Evolutionary conservation across 2,888 invertebrate species (phyloP).

Genomic region (Strigamia maritima): DNA sequence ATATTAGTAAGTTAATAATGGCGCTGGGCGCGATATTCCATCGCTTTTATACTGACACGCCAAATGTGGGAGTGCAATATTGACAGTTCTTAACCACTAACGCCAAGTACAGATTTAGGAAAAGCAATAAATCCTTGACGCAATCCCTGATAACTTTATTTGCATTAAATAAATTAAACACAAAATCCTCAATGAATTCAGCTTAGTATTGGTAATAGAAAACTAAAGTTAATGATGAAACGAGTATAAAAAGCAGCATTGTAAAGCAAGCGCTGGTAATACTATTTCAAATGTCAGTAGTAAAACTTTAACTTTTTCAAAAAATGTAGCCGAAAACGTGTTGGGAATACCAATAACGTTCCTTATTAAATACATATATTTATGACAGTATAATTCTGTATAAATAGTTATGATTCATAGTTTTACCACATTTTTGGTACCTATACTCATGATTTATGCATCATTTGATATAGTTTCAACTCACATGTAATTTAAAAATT

Average conservation of each 20-base stretch:
- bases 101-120: not conserved
- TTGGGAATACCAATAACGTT: not conserved
- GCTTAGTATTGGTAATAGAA: too few species aligned
- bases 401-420: not conserved
- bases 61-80: not conserved
- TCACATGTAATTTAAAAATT: not conserved
- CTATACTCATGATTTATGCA: not conserved
- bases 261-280: too few species aligned
- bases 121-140: not conserved
- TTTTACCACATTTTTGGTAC: not conserved
- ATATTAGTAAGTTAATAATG: not conserved
- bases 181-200: not conserved
- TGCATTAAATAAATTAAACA: not conserved
- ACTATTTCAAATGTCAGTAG: too few species aligned
- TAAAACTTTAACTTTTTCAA: too few species aligned
- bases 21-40: not conserved
- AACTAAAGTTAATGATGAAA: too few species aligned
- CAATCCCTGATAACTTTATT: not conserved
- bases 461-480: not conserved
- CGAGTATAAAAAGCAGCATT: too few species aligned
- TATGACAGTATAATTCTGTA: not conserved
- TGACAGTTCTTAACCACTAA: not conserved
- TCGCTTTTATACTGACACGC: not conserved
- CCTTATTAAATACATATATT: not conserved
- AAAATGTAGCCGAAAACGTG: not conserved